Conservation (phyloP, 2,888 invertebrate species). For the Xanthorhoe designata region DNA sequence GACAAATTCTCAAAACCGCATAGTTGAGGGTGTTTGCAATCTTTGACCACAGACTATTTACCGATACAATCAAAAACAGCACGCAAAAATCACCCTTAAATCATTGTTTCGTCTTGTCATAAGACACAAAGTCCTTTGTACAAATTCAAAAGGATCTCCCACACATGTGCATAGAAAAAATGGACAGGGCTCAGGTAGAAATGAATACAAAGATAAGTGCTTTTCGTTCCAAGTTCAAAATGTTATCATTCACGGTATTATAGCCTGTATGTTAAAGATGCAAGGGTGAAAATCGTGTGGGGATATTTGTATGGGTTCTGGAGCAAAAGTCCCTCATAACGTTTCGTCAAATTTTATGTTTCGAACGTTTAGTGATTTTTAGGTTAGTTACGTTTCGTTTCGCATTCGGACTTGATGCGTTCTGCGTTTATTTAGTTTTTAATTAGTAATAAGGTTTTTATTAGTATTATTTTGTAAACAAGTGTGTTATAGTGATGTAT, state of each 20-base stretch:
- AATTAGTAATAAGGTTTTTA: slow-evolving; percentile 31
- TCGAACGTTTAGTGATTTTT: slow-evolving; percentile 63
- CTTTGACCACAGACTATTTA: slow-evolving; percentile 45
- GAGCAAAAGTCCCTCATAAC: slow-evolving; percentile 67
- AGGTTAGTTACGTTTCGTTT: slow-evolving; percentile 75
- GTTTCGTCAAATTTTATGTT: slow-evolving; percentile 75
- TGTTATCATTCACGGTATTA: slow-evolving; percentile 10
- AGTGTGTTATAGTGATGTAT: slow-evolving; percentile 14
- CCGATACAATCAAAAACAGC: slow-evolving; percentile 46
- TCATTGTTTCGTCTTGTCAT: slow-evolving; percentile 6
- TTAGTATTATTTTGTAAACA: slow-evolving; percentile 26
- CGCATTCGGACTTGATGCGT: slow-evolving; percentile 60
- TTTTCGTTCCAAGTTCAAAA: slow-evolving; percentile 50
- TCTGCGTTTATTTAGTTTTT: slow-evolving; percentile 41
- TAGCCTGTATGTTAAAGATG: slow-evolving; percentile 19
- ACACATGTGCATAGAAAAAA: slow-evolving; percentile 68
- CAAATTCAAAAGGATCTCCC: slow-evolving; percentile 36
- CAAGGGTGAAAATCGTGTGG: fast-evolving
- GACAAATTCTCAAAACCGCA: slow-evolving; percentile 52
- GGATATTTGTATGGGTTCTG: slow-evolving; percentile 53
- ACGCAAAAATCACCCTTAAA: slow-evolving; percentile 50
- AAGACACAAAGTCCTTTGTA: slow-evolving; percentile 35
- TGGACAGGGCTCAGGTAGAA: slow-evolving; percentile 79
- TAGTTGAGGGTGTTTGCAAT: slow-evolving; percentile 57
- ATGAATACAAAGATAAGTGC: slow-evolving; percentile 75